phyloP scores from a whole-genome alignment of 2,888 invertebrate species.

The Limnephilus auricula region DNA sequence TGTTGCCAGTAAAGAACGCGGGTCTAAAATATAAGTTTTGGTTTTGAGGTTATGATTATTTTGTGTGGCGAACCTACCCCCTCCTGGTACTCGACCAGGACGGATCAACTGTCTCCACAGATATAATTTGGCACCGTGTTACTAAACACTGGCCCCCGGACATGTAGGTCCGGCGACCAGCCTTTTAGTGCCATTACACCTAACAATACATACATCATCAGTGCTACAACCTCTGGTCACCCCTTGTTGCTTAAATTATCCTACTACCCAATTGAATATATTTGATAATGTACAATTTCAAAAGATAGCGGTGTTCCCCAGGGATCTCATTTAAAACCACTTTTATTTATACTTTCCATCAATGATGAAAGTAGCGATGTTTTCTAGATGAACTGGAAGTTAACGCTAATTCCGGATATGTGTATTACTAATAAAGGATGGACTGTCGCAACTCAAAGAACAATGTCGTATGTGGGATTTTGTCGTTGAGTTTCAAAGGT shows the following conservation, averaged over 20 bases:
- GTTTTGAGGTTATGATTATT: not conserved
- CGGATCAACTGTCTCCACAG: constrained; percentile 50
- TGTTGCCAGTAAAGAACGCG: too few species aligned
- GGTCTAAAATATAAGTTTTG: not conserved
- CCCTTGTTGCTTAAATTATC: too few species aligned
- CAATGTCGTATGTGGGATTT: not conserved
- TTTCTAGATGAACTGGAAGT: too few species aligned
- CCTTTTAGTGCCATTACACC: constrained; percentile 19
- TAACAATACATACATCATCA: not conserved
- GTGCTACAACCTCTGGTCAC: too few species aligned
- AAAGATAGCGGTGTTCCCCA: too few species aligned
- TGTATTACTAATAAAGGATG: not conserved
- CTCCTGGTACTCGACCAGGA: not conserved
- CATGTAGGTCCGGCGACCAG: not conserved
- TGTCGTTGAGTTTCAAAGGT: too few species aligned
- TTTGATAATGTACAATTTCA: too few species aligned
- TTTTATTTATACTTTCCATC: too few species aligned
- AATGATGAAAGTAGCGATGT: too few species aligned
- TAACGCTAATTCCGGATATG: too few species aligned
- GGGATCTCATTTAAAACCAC: too few species aligned
- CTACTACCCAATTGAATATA: too few species aligned
- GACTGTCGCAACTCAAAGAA: not conserved
- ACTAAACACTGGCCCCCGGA: not conserved
- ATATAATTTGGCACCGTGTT: constrained; percentile 34
- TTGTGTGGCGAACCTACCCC: constrained; percentile 52